Evolutionary conservation across 2,113 vertebrate genomes (phyloP).

Genomic region (Furnarius figulus): DNA sequence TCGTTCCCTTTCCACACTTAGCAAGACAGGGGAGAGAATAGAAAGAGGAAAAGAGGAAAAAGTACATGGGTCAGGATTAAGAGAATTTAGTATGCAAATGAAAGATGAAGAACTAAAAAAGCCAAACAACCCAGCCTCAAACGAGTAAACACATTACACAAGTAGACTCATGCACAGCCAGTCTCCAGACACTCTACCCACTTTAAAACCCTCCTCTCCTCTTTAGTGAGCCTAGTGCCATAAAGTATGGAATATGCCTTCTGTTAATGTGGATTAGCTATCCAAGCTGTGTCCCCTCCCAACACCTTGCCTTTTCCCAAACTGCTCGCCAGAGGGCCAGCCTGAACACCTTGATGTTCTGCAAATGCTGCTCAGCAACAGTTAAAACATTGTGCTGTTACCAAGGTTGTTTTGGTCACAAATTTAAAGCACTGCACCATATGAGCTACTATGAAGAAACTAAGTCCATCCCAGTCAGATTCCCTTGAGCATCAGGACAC

Average conservation of each 20-base stretch:
- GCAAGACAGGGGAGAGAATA: neutral
- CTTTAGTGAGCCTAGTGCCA: neutral
- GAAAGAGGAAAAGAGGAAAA: neutral
- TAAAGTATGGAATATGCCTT: neutral
- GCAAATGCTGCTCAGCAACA: neutral
- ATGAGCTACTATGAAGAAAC: neutral
- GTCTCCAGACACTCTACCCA: neutral
- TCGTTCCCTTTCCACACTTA: rapidly evolving
- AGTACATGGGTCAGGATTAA: neutral
- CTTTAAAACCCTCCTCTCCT: rapidly evolving
- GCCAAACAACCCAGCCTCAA: rapidly evolving
- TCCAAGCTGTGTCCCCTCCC: neutral
- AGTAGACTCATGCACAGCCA: neutral
- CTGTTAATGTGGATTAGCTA: neutral
- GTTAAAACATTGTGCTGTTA: neutral
- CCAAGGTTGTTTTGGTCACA: neutral
- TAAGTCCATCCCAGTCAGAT: neutral
- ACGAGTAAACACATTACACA: neutral
- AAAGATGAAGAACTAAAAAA: neutral
- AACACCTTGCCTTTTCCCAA: neutral
- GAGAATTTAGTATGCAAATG: neutral
- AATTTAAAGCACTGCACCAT: neutral
- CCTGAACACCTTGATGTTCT: rapidly evolving
- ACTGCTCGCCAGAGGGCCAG: neutral
- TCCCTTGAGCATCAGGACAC: rapidly evolving